phyloP scores from a whole-genome alignment of 2,797 vertebrate genomes.

The Notolabrus celidotus region DNA sequence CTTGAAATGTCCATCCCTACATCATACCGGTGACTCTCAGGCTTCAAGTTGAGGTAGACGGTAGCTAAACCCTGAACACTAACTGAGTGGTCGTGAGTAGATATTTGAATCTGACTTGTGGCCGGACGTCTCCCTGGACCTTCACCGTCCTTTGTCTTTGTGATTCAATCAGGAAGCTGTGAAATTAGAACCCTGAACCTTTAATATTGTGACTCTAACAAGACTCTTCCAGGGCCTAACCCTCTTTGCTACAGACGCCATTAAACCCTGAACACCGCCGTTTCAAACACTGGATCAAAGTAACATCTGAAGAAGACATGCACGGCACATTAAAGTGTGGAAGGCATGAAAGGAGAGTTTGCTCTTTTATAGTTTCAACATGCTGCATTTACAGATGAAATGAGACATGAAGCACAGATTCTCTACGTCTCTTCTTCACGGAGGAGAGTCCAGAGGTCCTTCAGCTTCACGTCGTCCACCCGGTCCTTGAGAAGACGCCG shows the following conservation, averaged over 20 bases:
- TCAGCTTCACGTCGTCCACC: background rate
- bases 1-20: no score
- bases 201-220: no score
- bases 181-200: no score
- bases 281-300: background rate
- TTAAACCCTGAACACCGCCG: background rate
- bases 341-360: conserved; percentile 2
- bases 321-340: conserved; percentile 15
- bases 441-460: background rate
- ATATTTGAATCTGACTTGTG: no score
- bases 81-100: no score
- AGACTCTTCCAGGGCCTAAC: no score
- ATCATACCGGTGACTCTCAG: no score
- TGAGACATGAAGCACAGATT: background rate
- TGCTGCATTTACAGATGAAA: conserved; percentile 24
- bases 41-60: no score
- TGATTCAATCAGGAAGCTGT: no score
- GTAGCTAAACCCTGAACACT: no score
- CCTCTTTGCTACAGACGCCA: background rate
- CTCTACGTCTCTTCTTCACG: background rate
- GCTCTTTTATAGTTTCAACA: conserved; percentile 5
- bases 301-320: background rate
- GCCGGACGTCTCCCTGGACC: no score
- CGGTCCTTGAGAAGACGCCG: background rate
- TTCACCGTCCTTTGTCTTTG: no score